Base-by-base conservation (phyloP, 2,113 vertebrate genomes). In the Panthera uncia region DNA sequence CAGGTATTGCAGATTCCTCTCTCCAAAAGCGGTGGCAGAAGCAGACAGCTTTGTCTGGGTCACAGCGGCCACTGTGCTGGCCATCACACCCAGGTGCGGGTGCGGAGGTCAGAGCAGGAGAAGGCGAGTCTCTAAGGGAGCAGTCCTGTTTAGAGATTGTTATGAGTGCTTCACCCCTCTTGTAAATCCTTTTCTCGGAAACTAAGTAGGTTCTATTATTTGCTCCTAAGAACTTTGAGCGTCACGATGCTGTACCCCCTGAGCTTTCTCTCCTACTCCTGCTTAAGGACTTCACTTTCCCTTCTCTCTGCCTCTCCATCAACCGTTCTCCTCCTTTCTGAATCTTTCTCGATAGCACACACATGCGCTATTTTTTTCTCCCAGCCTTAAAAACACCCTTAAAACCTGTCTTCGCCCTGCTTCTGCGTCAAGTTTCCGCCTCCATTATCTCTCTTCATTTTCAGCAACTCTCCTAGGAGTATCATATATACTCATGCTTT, bases 11-110 rank as follows among this genome's bases (percentile, higher is more conserved):
- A 38, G 4, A 25, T 31, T 73, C 50, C 19, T 16, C 5, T 73
- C 18, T 82, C 3, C 1, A 45, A 66, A 3, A 10, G 4, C 1
- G 0, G 9, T 9, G 9, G 33, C 18, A 38, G 41, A 27, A 7
- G 0, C 1, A 31, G 41, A 25, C 12, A 31, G 31, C 7, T 86
- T 41, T 33, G 31, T 3, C 1, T 36, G 31, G 2, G 23, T 33
- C 31, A 10, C 8, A 21, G 13, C 0, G 0, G 4, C 12, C 55
- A 31, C 0, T 0, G 0, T 15, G 61, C 16, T 33, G 29, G 2
- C 21, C 11, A 9, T 79, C 50, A 15, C 23, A 29, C 45, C 7
- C 16, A 36, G 7, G 19, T 5, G 5, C 23, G 3, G 13, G 1
- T 1, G 3, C 11, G 19, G 31, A 14, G 5, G 1, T 23, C 7